Base-by-base conservation (phyloP, 2,797 vertebrate species). In the Darevskia nairensis region DNA sequence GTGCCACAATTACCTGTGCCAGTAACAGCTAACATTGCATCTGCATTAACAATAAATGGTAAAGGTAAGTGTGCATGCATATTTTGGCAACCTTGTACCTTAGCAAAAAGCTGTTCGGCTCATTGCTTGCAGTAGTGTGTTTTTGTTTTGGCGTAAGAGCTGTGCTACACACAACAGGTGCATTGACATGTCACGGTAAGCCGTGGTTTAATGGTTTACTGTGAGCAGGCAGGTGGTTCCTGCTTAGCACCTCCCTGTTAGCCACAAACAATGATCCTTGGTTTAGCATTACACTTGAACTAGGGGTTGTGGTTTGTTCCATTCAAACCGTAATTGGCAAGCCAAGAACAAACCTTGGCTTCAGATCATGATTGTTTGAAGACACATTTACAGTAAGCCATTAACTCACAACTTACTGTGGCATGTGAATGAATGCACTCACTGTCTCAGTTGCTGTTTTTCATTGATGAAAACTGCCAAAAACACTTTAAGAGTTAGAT, bases 41-140 rank as follows among this genome's bases (percentile, higher is more conserved):
- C 98, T 17, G 96, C 97, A 89, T 96, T 97, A 89, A 97, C 97
- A 0, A 96, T 98, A 44, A 98, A 97, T 17, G 97, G 98, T 44
- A 98, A 98, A 97, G 98, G 98, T 98, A 96, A 61, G 96, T 95
- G 78, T 88, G 32, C 0, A 0, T 82, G 2, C 74, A 39, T 80
- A 35, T 72, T 44, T 0, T 0, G 5, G 77, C 3, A 0, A 8
- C 66, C 76, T 81, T 44, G 32, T 87, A 61, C 21, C 21, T 64
- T 23, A 23, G 61, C 61, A 64, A 64, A 19, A 64, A 64, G 5
- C 21, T 64, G 61, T 64, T 64, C 5, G 21, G 61, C 61, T 64
- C 61, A 23, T 64, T 64, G 5, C 61, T 64, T 64, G 61, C 21
- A 64, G 61, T 64, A 64, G 61, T 21, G 59, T 61, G 17, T 2